Base-by-base conservation (phyloP, 2,113 vertebrate genomes). In the Climacteris rufus region DNA sequence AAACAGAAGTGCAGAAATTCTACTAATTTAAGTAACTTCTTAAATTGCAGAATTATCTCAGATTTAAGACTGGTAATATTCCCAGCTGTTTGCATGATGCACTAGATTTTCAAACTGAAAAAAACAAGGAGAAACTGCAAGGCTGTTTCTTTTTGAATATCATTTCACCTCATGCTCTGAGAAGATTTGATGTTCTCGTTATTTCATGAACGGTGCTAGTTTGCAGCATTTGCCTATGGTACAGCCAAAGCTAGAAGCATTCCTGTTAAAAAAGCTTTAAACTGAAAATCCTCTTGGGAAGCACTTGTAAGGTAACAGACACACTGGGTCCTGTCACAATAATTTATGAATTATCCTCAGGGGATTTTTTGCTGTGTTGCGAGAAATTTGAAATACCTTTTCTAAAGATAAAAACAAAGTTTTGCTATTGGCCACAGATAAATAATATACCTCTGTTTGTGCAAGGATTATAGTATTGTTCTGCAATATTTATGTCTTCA, bases 401-500 rank as follows among this genome's bases (percentile, higher is more conserved):
- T 93, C 74, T 87, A 90, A 94, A 93, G 37, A 60, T 60, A 64
- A 78, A 93, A 86, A 14, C 44, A 70, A 71, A 9, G 30, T 80
- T 83, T 81, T 86, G 31, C 31, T 65, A 0, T 40, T 81, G 60
- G 61, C 65, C 10, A 52, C 17, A 56, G 53, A 50, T 47, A 75
- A 92, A 83, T 54, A 85, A 90, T 61, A 93, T 53, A 78, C 44
- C 69, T 90, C 72, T 76, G 20, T 25, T 74, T 59, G 42, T 82
- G 37, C 25, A 78, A 77, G 61, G 70, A 80, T 64, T 61, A 52
- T 27, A 54, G 19, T 40, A 10, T 45, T 81, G 9, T 82, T 94
- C 53, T 83, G 47, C 72, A 61, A 15, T 91, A 85, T 95, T 96
- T 96, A 92, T 91, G 22, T 93, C 83, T 95, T 93, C 83, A 27